Conservation (phyloP, 1,140 invertebrate genomes). For the Vanessa atalanta region DNA sequence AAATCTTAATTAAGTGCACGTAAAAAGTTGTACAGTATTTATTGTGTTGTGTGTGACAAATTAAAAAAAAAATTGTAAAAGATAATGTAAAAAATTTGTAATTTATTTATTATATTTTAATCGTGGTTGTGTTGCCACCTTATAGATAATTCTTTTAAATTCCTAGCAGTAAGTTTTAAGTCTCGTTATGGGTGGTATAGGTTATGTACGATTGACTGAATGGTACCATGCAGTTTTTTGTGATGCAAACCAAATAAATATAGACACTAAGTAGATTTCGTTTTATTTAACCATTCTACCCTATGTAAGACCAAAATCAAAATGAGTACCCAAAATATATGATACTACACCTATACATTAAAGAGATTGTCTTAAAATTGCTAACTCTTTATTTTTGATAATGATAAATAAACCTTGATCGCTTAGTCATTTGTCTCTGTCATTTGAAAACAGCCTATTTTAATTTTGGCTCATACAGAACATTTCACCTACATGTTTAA, state of each 20-base stretch:
- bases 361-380: too few relatives aligned
- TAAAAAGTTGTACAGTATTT: conserved; percentile 31
- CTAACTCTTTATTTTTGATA: too few relatives aligned
- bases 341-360: too few relatives aligned
- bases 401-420: too few relatives aligned
- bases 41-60: conserved; percentile 38
- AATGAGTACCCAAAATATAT: too few relatives aligned
- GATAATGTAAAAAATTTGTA: conserved; percentile 13
- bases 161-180: conserved; percentile 49
- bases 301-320: too few relatives aligned
- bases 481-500: too few relatives aligned
- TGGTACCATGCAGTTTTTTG: conserved; percentile 57
- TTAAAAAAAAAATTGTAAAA: conserved; percentile 49
- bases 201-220: conserved; percentile 48
- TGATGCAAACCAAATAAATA: conserved; percentile 74
- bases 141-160: conserved; percentile 44
- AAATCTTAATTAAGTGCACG: conserved; percentile 18
- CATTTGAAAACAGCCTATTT: too few relatives aligned
- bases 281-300: conserved; percentile 37
- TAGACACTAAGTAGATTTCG: conserved; percentile 52
- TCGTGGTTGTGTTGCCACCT: conserved; percentile 43
- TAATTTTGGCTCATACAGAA: too few relatives aligned
- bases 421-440: too few relatives aligned
- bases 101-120: conserved; percentile 45
- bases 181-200: conserved; percentile 42